Conservation (phyloP, 2,797 vertebrate species). For the Lutjanus argentimaculatus region DNA sequence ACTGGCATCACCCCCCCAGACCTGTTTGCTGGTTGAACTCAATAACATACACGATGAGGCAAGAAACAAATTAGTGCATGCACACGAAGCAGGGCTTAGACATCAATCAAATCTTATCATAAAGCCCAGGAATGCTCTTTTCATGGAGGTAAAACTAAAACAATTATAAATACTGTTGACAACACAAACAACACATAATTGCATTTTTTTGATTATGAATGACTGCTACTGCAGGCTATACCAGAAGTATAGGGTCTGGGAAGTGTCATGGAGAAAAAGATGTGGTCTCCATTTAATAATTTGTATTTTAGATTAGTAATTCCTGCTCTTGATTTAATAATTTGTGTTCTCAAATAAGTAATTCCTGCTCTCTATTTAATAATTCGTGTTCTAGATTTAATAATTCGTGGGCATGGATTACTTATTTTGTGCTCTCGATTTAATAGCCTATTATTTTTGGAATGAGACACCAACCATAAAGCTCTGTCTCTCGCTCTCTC, state of each 20-base stretch:
- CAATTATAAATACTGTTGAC: constrained; percentile 19
- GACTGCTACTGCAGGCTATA: background rate
- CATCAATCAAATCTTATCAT: constrained; percentile 36
- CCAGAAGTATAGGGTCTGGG: background rate
- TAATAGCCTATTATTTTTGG: background rate
- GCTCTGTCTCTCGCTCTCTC: background rate
- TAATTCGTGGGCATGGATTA: background rate
- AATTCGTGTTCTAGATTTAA: background rate
- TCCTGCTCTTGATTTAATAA: background rate
- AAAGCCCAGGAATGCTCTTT: constrained; percentile 5
- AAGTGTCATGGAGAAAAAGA: background rate
- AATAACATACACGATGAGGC: constrained; percentile 49
- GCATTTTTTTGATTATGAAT: background rate
- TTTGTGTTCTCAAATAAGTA: background rate
- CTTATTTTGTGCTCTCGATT: background rate
- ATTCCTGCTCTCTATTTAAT: background rate
- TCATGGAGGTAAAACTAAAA: constrained; percentile 21
- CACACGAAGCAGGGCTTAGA: constrained; percentile 11
- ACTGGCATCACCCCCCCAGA: constrained; percentile 52
- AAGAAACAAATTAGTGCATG: constrained; percentile 39
- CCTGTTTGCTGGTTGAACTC: constrained; percentile 53
- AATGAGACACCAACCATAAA: background rate
- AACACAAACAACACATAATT: background rate
- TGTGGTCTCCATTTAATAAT: background rate
- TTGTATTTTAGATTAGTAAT: background rate